These are phyloP conservation scores for Silurus meridionalis DNA, from an alignment of 2,113 vertebrate species.

Conservation along the genomic window DNA sequence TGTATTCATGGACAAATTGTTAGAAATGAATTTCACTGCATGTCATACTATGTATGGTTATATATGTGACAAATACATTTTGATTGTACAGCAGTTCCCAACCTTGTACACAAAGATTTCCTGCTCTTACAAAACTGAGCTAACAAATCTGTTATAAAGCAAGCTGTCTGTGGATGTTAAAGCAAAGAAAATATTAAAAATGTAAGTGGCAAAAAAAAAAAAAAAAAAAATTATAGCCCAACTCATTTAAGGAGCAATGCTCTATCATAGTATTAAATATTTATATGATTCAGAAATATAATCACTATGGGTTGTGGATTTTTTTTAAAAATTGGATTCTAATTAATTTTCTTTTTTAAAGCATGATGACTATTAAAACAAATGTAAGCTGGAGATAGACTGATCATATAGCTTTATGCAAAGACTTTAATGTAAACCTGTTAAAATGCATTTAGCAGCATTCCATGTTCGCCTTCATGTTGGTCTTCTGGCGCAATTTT, in stretches of 20 bases:
- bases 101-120: neutral
- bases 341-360: neutral
- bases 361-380: neutral
- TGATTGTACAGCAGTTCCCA: neutral
- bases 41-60: too few relatives aligned
- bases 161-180: neutral
- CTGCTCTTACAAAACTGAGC: neutral
- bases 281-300: neutral
- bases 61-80: too few relatives aligned
- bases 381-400: neutral
- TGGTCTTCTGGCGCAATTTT: neutral
- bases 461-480: neutral
- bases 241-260: neutral
- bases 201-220: neutral
- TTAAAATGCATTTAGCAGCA: conserved; percentile 8
- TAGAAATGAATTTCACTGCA: too few relatives aligned
- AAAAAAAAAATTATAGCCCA: neutral
- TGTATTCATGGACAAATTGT: too few relatives aligned
- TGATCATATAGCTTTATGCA: neutral
- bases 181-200: neutral
- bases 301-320: neutral
- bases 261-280: neutral
- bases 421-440: neutral
- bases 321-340: neutral
- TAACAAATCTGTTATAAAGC: neutral